Evolutionary conservation across 2,113 vertebrate genomes (phyloP).

Genomic region (Marcusenius ussheri): DNA sequence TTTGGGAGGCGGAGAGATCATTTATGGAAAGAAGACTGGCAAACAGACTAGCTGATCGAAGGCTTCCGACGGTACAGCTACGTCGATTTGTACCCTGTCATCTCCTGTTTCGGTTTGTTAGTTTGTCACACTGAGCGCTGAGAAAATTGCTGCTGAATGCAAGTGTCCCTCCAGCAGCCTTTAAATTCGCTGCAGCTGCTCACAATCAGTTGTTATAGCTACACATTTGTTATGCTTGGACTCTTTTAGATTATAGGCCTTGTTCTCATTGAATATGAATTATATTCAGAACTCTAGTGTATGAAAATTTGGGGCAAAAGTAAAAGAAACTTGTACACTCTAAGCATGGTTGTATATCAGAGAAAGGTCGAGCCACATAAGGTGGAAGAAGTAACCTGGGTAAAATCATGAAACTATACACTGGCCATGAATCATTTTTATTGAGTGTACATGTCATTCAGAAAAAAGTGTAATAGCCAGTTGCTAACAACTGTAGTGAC

Average conservation of each 20-base stretch:
- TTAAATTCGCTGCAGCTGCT: neutral
- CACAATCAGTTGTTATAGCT: neutral
- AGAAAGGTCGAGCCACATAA: neutral
- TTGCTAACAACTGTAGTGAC: neutral
- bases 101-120: neutral
- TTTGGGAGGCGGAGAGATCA: neutral
- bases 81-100: neutral
- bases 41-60: neutral
- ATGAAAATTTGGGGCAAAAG: slow-evolving; percentile 29
- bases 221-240: neutral
- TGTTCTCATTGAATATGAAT: slow-evolving; percentile 43
- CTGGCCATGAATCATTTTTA: neutral
- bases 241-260: slow-evolving; percentile 21
- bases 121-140: neutral
- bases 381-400: neutral
- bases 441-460: neutral
- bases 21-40: neutral
- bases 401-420: neutral
- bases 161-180: neutral
- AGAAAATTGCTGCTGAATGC: neutral
- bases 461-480: neutral
- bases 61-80: neutral
- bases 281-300: slow-evolving; percentile 35
- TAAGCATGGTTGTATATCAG: neutral
- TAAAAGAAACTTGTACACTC: slow-evolving; percentile 18